These are phyloP conservation scores for Sebastes diploproa DNA, from an alignment of 2,797 vertebrate species.

Conservation along the genomic window DNA sequence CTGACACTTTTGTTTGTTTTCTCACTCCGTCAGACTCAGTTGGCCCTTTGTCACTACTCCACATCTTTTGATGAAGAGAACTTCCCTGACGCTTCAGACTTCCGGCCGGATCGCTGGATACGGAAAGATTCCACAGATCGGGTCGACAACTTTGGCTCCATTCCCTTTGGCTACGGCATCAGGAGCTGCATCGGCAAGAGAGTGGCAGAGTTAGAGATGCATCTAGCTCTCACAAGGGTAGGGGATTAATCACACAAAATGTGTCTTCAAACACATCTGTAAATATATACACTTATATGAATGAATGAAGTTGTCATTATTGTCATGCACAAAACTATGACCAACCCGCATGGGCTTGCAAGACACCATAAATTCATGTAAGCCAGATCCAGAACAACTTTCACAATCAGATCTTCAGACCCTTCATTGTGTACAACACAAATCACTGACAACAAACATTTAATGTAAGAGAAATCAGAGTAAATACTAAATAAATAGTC, in stretches of 20 bases:
- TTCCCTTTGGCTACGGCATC: constrained; percentile 93
- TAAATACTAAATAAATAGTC: neutral
- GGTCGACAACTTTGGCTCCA: constrained; percentile 93
- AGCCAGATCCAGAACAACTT: neutral
- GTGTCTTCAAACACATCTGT: neutral
- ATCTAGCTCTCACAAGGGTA: constrained; percentile 89
- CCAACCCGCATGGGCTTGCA: neutral
- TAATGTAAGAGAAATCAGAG: neutral
- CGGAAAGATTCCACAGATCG: constrained; percentile 85
- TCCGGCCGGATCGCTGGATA: constrained; percentile 90
- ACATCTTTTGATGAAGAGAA: constrained; percentile 89
- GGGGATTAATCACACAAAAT: constrained; percentile 1
- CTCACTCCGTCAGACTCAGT: constrained; percentile 84
- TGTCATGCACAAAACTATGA: neutral
- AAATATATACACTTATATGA: neutral
- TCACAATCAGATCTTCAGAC: neutral
- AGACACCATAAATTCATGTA: neutral
- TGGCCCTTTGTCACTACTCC: constrained; percentile 92
- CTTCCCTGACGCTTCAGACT: constrained; percentile 83
- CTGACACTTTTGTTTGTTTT: neutral
- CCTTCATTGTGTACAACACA: neutral
- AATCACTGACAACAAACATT: neutral
- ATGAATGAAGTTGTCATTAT: neutral
- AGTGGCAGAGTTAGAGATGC: constrained; percentile 92
- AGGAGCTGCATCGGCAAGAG: constrained; percentile 91